A percentile compares a stretch with the other conserved stretches of the same genome.
phyloP scores from a whole-genome alignment of 2,113 vertebrate species.

The Drymodes brunneopygia region DNA sequence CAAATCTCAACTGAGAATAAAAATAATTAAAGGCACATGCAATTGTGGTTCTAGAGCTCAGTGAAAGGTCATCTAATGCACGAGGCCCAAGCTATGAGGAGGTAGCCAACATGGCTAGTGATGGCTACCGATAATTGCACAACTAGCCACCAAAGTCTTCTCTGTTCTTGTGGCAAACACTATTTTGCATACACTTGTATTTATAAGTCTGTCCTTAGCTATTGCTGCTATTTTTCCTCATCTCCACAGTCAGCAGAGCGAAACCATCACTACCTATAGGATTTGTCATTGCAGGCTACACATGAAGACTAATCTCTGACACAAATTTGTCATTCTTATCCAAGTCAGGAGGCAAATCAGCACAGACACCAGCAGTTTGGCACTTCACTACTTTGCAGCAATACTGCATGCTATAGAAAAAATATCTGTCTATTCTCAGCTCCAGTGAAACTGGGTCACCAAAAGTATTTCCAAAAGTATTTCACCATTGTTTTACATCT shows the following conservation, averaged over 20 bases:
- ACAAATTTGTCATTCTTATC: neutral
- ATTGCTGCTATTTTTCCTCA: neutral
- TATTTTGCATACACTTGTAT: neutral
- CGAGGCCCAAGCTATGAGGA: neutral
- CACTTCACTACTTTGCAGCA: neutral
- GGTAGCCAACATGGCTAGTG: neutral
- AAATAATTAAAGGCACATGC: neutral
- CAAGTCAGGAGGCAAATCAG: neutral
- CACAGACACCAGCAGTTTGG: neutral
- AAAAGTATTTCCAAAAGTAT: neutral
- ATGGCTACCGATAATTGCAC: neutral
- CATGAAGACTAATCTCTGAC: neutral
- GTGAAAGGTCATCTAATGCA: neutral
- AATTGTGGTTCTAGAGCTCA: neutral
- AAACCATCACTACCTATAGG: neutral
- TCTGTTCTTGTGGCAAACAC: neutral
- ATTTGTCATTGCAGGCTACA: neutral
- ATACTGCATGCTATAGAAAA: neutral
- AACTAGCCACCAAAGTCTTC: neutral
- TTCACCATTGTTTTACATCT: neutral
- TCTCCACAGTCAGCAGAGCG: neutral
- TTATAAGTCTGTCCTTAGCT: neutral
- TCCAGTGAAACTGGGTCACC: neutral
- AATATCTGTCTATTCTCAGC: neutral
- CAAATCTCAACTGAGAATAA: neutral